phyloP scores from a whole-genome alignment of 1,140 invertebrate species.

The Asbolus verrucosus region DNA sequence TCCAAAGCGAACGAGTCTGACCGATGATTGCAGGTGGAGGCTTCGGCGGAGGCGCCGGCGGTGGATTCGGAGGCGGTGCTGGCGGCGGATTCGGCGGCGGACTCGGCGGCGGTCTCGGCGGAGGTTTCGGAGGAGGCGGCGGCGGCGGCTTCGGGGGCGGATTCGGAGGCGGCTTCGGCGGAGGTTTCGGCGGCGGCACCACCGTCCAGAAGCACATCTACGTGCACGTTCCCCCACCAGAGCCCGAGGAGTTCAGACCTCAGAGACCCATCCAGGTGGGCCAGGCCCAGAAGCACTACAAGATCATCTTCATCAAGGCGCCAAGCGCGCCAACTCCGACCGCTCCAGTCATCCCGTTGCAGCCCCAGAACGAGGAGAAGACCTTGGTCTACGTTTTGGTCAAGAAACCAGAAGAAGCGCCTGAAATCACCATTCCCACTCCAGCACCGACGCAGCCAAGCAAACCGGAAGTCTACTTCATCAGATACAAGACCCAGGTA shows the following conservation, averaged over 20 bases:
- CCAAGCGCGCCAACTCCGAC: slow-evolving; percentile 84
- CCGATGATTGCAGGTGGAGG: slow-evolving; percentile 44
- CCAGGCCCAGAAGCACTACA: slow-evolving; percentile 87
- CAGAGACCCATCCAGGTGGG: slow-evolving; percentile 72
- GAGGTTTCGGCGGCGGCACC: slow-evolving; percentile 68
- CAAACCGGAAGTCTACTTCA: slow-evolving; percentile 91
- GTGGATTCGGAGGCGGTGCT: slow-evolving; percentile 9
- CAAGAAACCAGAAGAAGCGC: slow-evolving; percentile 87
- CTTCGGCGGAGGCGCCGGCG: slow-evolving; percentile 44
- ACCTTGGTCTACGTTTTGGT: slow-evolving; percentile 91
- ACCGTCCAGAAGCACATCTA: slow-evolving; percentile 87
- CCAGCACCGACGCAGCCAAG: slow-evolving; percentile 83
- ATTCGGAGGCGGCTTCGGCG: slow-evolving; percentile 51
- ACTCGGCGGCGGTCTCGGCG: slow-evolving; percentile 14
- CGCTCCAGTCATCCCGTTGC: slow-evolving; percentile 80
- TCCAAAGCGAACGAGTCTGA: slow-evolving; percentile 36
- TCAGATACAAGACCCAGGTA: slow-evolving; percentile 85
- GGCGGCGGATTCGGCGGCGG: slow-evolving; percentile 47
- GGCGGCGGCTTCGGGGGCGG: slow-evolving; percentile 48
- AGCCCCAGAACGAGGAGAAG: slow-evolving; percentile 88
- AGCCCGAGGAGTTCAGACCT: slow-evolving; percentile 73
- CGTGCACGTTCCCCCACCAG: slow-evolving; percentile 82
- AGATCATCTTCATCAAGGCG: slow-evolving; percentile 91
- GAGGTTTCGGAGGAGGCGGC: slow-evolving; percentile 30
- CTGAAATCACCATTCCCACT: slow-evolving; percentile 82